Base-by-base conservation (phyloP, 2,113 vertebrate genomes). In the rabbit (Oryctolagus cuniculus) region DNA sequence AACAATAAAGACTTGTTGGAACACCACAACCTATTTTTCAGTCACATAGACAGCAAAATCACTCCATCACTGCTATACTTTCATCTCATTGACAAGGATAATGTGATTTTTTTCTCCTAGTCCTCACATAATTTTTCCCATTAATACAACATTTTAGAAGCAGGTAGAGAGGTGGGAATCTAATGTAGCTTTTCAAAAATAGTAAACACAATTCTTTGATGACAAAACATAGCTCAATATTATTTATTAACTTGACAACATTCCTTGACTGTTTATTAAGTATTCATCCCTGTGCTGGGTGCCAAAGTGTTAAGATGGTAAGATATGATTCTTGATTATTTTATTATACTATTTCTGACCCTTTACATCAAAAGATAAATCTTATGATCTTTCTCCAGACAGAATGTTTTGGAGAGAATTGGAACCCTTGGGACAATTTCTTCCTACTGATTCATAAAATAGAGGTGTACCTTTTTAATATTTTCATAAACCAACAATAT, bases 21-120 rank as follows among this genome's bases (percentile, higher is more conserved):
- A 73, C 95, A 94, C 87, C 61, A 8, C 95, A 95, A 97, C 93
- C 96, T 95, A 58, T 34, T 70, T 83, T 88, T 86, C 94, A 93
- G 44, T 83, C 69, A 44, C 29, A 58, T 49, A 15, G 58, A 44
- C 27, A 92, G 92, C 84, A 91, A 95, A 95, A 67, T 51, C 84
- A 87, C 16, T 75, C 55, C 38, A 34, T 87, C 53, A 67, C 61
- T 44, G 44, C 87, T 91, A 77, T 38, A 4, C 36, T 34, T 55
- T 58, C 78, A 89, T 70, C 22, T 74, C 81, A 22, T 10, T n/a
- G 70, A 74, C 85, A 90, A 77, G 7, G 69, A 87, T 22, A 86
- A 55, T 61, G 34, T 27, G 38, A 34, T 55, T 77, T 51, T 58
- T 81, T 36, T 25, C 80, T 87, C 87, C n/a, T 10, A 38, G n/a